Evolutionary conservation across 2,888 invertebrate genomes (phyloP).

Genomic region (Acanthococcus lagerstroemiae): DNA sequence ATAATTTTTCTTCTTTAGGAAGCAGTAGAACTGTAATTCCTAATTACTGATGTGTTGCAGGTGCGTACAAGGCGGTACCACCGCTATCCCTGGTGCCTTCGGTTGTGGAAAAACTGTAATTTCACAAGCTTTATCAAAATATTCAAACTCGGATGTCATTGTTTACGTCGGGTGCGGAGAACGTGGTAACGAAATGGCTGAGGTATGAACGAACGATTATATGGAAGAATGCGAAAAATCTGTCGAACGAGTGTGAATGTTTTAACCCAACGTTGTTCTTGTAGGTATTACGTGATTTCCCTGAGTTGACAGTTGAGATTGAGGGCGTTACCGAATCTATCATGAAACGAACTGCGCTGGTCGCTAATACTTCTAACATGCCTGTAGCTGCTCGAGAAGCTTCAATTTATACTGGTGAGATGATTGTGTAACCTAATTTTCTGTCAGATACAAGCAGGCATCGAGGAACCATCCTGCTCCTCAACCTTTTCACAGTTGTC

Average conservation of each 20-base stretch:
- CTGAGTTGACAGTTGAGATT: constrained; percentile 93
- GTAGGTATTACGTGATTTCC: constrained; percentile 89
- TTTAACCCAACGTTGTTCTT: not conserved
- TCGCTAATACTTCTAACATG: constrained; percentile 99
- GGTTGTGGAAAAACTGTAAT: constrained; percentile 99
- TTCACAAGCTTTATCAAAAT: constrained; percentile 97
- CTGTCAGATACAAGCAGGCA: not conserved
- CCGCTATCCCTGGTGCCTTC: constrained; percentile 98
- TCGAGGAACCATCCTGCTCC: not conserved
- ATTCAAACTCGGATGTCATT: constrained; percentile 99
- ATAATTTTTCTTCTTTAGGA: no score
- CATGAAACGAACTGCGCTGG: constrained; percentile 98
- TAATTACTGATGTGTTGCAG: no score
- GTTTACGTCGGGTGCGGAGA: constrained; percentile 99
- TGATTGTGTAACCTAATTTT: no score
- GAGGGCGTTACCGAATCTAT: constrained; percentile 95
- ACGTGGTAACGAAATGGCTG: constrained; percentile 99
- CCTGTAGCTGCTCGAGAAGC: constrained; percentile 99
- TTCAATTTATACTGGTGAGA: constrained; percentile 88
- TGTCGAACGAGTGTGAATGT: not conserved
- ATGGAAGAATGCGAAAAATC: not conserved
- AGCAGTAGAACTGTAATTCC: no score
- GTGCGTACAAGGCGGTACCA: constrained; percentile 96
- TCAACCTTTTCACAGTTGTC: no score
- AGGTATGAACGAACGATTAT: constrained; percentile 44